These are phyloP conservation scores for Xylocampa areola DNA, from an alignment of 2,888 invertebrate genomes.

Conservation along the genomic window DNA sequence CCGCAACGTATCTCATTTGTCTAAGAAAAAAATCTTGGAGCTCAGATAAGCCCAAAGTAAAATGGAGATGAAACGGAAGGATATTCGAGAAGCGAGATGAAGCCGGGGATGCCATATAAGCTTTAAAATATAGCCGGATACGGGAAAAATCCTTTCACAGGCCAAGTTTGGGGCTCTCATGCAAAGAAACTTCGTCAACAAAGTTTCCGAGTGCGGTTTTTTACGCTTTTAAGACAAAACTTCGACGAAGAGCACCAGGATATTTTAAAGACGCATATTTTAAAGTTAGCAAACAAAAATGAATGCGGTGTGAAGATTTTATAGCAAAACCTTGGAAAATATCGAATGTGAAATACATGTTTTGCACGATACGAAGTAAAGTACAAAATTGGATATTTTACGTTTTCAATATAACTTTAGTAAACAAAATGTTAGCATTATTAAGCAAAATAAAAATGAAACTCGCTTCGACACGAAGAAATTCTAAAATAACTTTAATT, in stretches of 20 bases:
- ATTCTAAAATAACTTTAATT: constrained; percentile 23
- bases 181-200: constrained; percentile 64
- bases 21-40: constrained; percentile 72
- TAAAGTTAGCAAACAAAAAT: constrained; percentile 44
- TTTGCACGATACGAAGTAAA: constrained; percentile 5
- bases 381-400: constrained; percentile 1
- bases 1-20: constrained; percentile 73
- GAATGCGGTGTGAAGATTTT: constrained; percentile 25
- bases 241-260: constrained; percentile 30
- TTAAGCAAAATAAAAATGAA: constrained; percentile 1
- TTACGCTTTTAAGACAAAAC: constrained; percentile 53
- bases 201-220: constrained; percentile 52
- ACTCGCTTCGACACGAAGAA: background rate
- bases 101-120: constrained; percentile 70
- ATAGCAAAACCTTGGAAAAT: constrained; percentile 23
- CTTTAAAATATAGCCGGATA: constrained; percentile 79
- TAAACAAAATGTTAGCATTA: background rate
- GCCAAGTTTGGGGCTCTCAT: constrained; percentile 53
- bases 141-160: constrained; percentile 63
- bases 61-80: constrained; percentile 83
- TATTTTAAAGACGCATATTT: constrained; percentile 47
- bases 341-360: constrained; percentile 13
- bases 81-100: constrained; percentile 76
- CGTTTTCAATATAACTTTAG: background rate
- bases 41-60: constrained; percentile 80